Evolutionary conservation across 2,888 invertebrate genomes (phyloP), one percentile per base, ranked within the genome.

Genomic region (Iphiclides podalirius): DNA sequence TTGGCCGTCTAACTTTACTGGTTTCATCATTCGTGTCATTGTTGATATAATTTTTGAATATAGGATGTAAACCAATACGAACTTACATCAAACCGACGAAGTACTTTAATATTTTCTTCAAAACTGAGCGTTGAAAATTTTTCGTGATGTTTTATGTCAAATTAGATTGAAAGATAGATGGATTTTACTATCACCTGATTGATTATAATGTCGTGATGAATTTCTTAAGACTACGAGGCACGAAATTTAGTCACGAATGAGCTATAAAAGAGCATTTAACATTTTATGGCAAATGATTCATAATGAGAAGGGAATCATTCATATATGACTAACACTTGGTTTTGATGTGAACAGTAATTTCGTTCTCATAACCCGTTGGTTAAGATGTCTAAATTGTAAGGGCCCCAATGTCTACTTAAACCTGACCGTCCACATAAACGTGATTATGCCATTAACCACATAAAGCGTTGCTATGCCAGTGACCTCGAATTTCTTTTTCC

Each of bases 401-500:
- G n/a, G 13, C 34, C n/a, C n/a, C 35, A 33, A 40, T 28, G 35
- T 26, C 34, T 33, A 33, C 23, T 16, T 37, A 48, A 42, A 33
- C 20, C 14, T 36, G 20, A 11, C 31, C 12, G 31, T 1, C 11
- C 2, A n/a, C n/a, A n/a, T n/a, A 31, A 31, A 31, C 31, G 31
- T 11, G 31, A n/a, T n/a, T 12, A n/a, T 31, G 12, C 31, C 28
- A 31, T 4, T 31, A 12, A 40, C 23, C 14, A 11, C 9, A 36
- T 16, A 37, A 37, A 42, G 20, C 26, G 23, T 28, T 23, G 16
- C 36, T 41, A 34, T 20, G 8, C 28, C 14, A 36, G 20, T 48
- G 31, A 48, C 43, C 49, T 43, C 38, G 38, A 35, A 49, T 43
- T 20, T 48, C 28, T 13, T n/a, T 36, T 33, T 48, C 15, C 17